Evolutionary conservation across 2,888 invertebrate genomes (phyloP), one percentile per base, ranked within the genome.

Genomic region (Dicyrtomina minuta): DNA sequence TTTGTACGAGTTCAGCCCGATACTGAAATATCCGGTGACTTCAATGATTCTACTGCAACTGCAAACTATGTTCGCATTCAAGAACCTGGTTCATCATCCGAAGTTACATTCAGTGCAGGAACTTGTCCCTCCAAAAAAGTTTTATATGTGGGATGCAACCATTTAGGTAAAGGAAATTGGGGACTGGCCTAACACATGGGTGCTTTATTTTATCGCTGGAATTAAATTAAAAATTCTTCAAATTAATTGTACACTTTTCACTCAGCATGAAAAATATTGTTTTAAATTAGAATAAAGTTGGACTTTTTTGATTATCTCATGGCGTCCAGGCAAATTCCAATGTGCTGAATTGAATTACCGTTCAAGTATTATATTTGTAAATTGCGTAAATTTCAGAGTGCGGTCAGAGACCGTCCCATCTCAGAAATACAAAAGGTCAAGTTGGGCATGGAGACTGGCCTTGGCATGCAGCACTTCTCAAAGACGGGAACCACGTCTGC

Each of bases 381-480:
- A 41, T 13, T 41, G 43, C 13, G 8, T 8, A 41, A 8, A 20
- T 55, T 55, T 15, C 78, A 86, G 90, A 89, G 79, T 91, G 91
- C 80, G 91, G 91, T 0, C 81, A 89, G 58, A 86, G 89, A 66
- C 87, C 81, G 17, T 79, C 80, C n/a, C 79, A 80, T 71, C 70
- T 71, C 17, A 20, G 88, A 3, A 80, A 81, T 2, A 84, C 84
- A 67, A 83, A 84, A 67, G 86, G 86, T 0, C 82, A 92, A 71
- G 85, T 87, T 44, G 70, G 72, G 39, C 73, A 75, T 43, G 73
- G 75, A 39, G 74, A 77, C 65, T 78, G 81, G 93, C 94, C 94
- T n/a, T 94, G 94, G 93, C 89, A 92, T 80, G 91, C 89, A 20
- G 89, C 91, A 1, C 84, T 95, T 2, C 87, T 91, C 79, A 89